Conservation (phyloP, 2,113 vertebrate species). For the Geothlypis trichas region DNA sequence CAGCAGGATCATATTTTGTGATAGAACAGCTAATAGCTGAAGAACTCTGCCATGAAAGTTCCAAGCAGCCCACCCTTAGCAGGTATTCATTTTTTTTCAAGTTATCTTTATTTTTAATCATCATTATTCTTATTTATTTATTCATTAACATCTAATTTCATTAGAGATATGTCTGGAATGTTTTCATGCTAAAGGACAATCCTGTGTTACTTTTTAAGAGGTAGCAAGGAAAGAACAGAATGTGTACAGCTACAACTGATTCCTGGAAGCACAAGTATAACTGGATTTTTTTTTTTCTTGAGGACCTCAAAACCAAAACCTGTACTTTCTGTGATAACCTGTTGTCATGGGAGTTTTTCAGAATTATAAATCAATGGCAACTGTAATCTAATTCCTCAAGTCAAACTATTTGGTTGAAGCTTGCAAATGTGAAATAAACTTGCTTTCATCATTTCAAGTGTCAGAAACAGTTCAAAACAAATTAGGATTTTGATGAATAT, state of each 20-base stretch:
- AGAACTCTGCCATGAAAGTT: not conserved
- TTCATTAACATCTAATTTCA: not conserved
- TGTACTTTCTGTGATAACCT: not conserved
- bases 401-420: not conserved
- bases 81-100: not conserved
- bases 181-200: not conserved
- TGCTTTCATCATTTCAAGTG: not conserved
- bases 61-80: not conserved
- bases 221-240: not conserved
- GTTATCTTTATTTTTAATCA: not conserved
- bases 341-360: not conserved
- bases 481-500: not conserved
- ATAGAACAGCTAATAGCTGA: not conserved
- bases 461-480: not conserved
- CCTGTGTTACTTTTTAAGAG: not conserved
- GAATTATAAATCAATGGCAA: not conserved
- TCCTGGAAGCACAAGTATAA: not conserved
- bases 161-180: not conserved
- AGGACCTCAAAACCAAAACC: not conserved
- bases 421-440: not conserved
- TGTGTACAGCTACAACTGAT: not conserved
- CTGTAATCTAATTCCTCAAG: not conserved
- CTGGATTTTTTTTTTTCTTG: rapidly evolving
- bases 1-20: not conserved
- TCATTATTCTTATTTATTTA: not conserved